phyloP scores from a whole-genome alignment of 2,888 invertebrate genomes.

The Lymantria monacha region DNA sequence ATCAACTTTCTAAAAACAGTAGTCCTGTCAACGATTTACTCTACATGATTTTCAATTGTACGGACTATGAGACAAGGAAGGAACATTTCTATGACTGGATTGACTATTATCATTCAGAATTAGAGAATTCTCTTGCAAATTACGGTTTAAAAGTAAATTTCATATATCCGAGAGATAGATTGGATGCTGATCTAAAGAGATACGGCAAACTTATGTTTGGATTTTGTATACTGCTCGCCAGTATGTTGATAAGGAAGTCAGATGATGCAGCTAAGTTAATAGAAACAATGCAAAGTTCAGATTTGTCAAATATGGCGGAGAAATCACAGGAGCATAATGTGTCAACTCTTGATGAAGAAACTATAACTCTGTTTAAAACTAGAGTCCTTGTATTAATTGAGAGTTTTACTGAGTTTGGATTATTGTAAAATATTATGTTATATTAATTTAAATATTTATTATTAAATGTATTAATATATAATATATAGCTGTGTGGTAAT shows the following conservation, averaged over 20 bases:
- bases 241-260: slow-evolving; percentile 23
- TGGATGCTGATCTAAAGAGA: slow-evolving; percentile 37
- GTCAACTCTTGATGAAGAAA: slow-evolving; percentile 10
- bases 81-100: slow-evolving; percentile 39
- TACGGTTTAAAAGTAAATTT: slow-evolving; percentile 30
- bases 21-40: slow-evolving; percentile 42
- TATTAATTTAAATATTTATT: too few species aligned
- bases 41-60: slow-evolving; percentile 47
- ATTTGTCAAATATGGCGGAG: neutral
- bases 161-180: slow-evolving; percentile 33
- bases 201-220: slow-evolving; percentile 29
- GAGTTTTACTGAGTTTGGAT: slow-evolving; percentile 25
- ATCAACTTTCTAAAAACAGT: slow-evolving; percentile 38
- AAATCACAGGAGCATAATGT: slow-evolving; percentile 1
- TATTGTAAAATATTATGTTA: neutral
- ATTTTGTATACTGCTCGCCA: slow-evolving; percentile 20
- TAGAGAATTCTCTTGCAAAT: slow-evolving; percentile 31
- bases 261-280: slow-evolving; percentile 31
- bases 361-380: slow-evolving; percentile 15
- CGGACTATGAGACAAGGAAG: slow-evolving; percentile 36
- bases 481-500: too few species aligned
- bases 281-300: slow-evolving; percentile 10
- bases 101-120: slow-evolving; percentile 35
- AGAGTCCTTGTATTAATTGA: slow-evolving; percentile 28
- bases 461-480: too few species aligned